Base-by-base conservation (phyloP, 2,797 vertebrate species). In the Spinus olivaceus region DNA sequence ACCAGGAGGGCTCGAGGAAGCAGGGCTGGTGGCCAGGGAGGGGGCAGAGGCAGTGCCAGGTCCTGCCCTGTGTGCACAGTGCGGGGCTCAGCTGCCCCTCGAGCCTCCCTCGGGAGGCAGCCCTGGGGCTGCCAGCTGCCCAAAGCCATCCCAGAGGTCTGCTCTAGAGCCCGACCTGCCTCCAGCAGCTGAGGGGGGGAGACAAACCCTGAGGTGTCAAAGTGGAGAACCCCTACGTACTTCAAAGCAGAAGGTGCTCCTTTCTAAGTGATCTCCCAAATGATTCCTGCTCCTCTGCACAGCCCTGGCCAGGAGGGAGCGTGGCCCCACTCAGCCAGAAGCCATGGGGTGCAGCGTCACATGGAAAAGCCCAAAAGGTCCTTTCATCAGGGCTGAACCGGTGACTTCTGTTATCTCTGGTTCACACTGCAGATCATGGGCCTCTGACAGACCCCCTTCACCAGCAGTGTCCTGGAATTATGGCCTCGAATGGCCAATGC, bases 51-150 rank as follows among this genome's bases (percentile, higher is more conserved):
- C 21, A 11, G 61, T 15, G 70, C 35, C 35, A 6, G 33, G 14
- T 28, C 28, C 47, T 41, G 41, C 8, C 46, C 21, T 0, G 1
- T 8, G 1, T 16, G n/a, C 54, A 20, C 37, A 50, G 51, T 0
- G 2, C 33, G 4, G 8, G 32, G 64, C 27, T 57, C 50, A 21
- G 30, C 24, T 3, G 6, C 10, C 41, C 27, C 28, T 30, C 1
- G 3, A 54, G 39, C 46, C 51, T 28, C 71, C 4, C 1, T 60
- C 0, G 0, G 47, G 22, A 35, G 9, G 35, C 53, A 56, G 20
- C 7, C 14, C 41, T 1, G 4, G 50, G 30, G 22, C 6, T 73
- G 56, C 13, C 1, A 0, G 10, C 39, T 71, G 78, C 35, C 44
- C 56, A 25, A 28, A 57, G 3, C 1, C 63, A 61, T 6, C 71